phyloP scores from a whole-genome alignment of 1,140 invertebrate genomes.

The Meloidogyne floridensis region DNA sequence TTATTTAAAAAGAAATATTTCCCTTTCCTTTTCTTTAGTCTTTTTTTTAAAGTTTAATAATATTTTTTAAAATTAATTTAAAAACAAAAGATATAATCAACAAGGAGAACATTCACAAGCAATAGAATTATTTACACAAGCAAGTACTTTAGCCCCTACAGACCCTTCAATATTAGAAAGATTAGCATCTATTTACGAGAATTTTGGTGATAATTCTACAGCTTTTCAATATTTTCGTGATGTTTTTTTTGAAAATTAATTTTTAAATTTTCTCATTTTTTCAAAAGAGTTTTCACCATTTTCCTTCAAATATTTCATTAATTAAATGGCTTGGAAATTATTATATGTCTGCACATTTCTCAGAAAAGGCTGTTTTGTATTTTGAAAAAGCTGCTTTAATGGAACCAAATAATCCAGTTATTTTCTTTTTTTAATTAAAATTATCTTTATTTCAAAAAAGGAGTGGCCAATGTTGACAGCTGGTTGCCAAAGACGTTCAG shows the following conservation, averaged over 20 bases:
- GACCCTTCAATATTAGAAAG: constrained; percentile 81
- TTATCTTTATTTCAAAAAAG: neutral
- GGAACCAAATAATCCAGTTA: constrained; percentile 70
- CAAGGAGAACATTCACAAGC: constrained; percentile 78
- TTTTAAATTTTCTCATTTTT: neutral
- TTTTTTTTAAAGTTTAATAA: too few species aligned
- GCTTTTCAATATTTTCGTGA: constrained; percentile 89
- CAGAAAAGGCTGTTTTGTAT: constrained; percentile 84
- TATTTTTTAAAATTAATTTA: constrained; percentile 68
- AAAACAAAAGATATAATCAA: constrained; percentile 72
- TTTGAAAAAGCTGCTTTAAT: constrained; percentile 85
- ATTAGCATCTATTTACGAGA: constrained; percentile 82
- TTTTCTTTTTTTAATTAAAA: constrained; percentile 1
- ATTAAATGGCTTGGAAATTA: constrained; percentile 89
- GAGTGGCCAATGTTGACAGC: constrained; percentile 66
- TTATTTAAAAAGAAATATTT: neutral
- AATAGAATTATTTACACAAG: constrained; percentile 76
- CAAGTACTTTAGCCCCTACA: constrained; percentile 79
- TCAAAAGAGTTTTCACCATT: constrained; percentile 79
- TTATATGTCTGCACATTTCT: constrained; percentile 83
- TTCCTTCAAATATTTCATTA: constrained; percentile 83
- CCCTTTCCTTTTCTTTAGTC: too few species aligned
- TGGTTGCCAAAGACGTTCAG: constrained; percentile 57
- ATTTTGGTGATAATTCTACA: constrained; percentile 83
- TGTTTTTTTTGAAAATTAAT: constrained; percentile 69